Evolutionary conservation across 2,113 vertebrate genomes (phyloP), one percentile per base, ranked within the genome.

Genomic region (Gopherus evgoodei): DNA sequence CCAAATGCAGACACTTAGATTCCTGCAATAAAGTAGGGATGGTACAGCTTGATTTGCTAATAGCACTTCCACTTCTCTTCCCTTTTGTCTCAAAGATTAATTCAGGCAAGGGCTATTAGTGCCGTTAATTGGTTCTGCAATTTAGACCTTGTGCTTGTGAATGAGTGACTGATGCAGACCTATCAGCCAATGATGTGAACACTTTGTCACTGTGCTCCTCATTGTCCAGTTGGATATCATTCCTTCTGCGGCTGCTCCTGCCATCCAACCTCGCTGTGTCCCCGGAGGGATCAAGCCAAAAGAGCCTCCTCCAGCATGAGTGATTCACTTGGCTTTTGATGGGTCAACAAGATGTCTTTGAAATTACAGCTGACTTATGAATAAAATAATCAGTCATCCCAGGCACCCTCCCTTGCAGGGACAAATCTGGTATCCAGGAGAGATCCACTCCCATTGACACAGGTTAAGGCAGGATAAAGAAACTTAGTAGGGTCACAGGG

Each of bases 71-170:
- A 99, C 99, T 99, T 99, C 99, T 99, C 98, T 99, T 98, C 98
- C 98, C 98, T 99, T 99, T 99, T 98, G 99, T 99, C 99, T 99
- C 98, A 98, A 98, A 99, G 99, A 99, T 99, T 99, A 99, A 99
- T 99, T 99, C 99, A 98, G 99, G 99, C 99, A 99, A 99, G 99
- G 98, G 99, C 99, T 99, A 99, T 99, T 99, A 99, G 99, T 98
- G 98, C 98, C 98, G 99, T 99, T 99, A 99, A 99, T 99, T 99
- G 99, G 99, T 99, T 99, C 99, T 99, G 99, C 99, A 99, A 99
- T 99, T 99, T 99, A 99, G 99, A 99, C 99, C 99, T 99, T 98
- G 99, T 98, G 98, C 98, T 96, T 92, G 93, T 99, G 99, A 99
- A 99, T 99, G 99, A 99, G 98, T 99, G 99, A 99, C 98, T 99